Evolutionary conservation across 2,888 invertebrate species (phyloP).

Genomic region (Geotrupes spiniger): DNA sequence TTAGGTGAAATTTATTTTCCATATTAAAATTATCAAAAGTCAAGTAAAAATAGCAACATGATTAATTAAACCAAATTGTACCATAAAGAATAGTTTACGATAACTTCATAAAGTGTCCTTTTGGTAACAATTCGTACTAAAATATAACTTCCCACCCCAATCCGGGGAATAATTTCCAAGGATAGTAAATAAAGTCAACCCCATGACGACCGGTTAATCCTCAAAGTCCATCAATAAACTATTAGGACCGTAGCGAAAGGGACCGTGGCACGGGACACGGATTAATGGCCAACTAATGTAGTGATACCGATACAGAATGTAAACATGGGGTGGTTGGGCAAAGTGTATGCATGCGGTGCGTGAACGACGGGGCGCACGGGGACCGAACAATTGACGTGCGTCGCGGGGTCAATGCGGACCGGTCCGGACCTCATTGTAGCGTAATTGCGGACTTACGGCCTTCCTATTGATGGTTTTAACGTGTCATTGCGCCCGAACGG

Average conservation of each 20-base stretch:
- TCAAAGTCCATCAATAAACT: constrained; percentile 27
- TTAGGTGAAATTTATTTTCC: too few species aligned
- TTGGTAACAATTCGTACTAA: too few species aligned
- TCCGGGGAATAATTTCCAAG: too few species aligned
- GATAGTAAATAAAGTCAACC: too few species aligned
- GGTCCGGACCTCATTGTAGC: constrained; percentile 39
- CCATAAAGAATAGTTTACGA: too few species aligned
- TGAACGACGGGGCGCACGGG: constrained; percentile 25
- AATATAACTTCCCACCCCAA: too few species aligned
- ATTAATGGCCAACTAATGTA: constrained; percentile 45
- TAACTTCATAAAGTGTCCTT: too few species aligned
- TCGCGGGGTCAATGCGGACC: constrained; percentile 36
- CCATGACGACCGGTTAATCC: too few species aligned
- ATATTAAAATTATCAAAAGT: too few species aligned
- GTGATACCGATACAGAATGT: constrained; percentile 43
- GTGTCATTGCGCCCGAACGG: constrained; percentile 35
- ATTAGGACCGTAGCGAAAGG: constrained; percentile 28
- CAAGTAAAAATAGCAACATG: too few species aligned
- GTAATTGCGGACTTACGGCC: constrained; percentile 39
- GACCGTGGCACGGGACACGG: constrained; percentile 35
- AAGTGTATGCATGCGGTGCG: constrained; percentile 33
- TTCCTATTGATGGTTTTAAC: constrained; percentile 41
- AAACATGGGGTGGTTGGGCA: constrained; percentile 39
- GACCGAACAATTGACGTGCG: constrained; percentile 40
- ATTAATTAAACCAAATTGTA: too few species aligned